Conservation (phyloP, 2,113 vertebrate species). For the Pelvicachromis taeniatus region DNA sequence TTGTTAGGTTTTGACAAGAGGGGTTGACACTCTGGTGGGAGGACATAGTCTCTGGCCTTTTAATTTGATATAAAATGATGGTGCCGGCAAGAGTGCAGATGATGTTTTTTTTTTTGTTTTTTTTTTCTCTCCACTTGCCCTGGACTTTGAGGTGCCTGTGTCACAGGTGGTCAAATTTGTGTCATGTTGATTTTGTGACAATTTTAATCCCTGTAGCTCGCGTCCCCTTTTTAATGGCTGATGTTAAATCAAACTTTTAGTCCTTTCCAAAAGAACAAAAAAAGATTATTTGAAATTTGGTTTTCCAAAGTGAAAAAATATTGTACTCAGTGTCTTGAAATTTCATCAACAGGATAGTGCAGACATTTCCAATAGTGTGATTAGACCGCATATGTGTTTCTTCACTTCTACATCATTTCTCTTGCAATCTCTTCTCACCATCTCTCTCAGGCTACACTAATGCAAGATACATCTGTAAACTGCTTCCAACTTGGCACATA, state of each 20-base stretch:
- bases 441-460: background rate
- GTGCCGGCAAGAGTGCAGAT: background rate
- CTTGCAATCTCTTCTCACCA: background rate
- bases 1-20: conserved; percentile 33
- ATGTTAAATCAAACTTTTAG: background rate
- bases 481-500: background rate
- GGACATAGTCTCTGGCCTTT: conserved; percentile 43
- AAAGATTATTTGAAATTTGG: background rate
- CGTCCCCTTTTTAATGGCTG: background rate
- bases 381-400: background rate
- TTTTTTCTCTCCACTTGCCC: background rate
- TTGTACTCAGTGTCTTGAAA: background rate
- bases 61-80: conserved; percentile 56
- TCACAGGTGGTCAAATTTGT: conserved; percentile 11
- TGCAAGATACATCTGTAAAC: conserved; percentile 16
- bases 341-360: background rate
- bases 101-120: background rate
- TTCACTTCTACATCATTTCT: background rate
- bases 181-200: conserved; percentile 8
- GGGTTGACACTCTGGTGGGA: background rate
- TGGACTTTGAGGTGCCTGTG: background rate
- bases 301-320: background rate
- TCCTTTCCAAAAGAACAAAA: background rate
- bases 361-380: background rate
- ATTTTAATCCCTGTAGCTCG: background rate